Evolutionary conservation across 1,140 invertebrate genomes (phyloP), one percentile per base, ranked within the genome.

Genomic region (Cyrtorhinus lividipennis): DNA sequence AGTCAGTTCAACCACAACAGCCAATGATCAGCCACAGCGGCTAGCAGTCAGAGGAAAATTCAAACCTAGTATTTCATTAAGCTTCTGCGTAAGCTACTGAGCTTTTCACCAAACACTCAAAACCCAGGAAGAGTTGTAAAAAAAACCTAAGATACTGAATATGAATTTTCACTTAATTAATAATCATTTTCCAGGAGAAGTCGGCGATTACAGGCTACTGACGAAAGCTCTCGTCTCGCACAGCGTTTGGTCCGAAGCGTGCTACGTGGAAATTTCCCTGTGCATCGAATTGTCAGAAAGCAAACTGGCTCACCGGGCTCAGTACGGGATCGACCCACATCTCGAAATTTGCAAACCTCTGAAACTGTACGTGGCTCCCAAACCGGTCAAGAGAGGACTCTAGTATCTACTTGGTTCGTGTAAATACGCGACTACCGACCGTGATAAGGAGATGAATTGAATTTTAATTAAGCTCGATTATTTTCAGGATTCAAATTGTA

Each of bases 281-380:
- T 90, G 88, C 18, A 72, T 93, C 25, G 83, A 89, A 20, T 83
- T 92, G 15, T 81, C 83, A 3, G 86, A 87, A 30, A 79, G 80
- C 12, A 76, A 79, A 69, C 75, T 68, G 73, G 73, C 72, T 23
- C 72, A 76, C 3, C 76, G 80, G 46, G 77, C 80, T 64, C 79
- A 82, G 65, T 73, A 75, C 48, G 74, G 78, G 24, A 76, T 77
- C 62, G 78, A 82, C 68, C 80, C 80, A 18, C 77, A 87, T 1
- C 81, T 95, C 63, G 88, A 94, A 69, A 75, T 96, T 1, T 92
- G 91, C 71, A 90, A 90, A 71, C 87, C 92, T 13, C 87, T 92
- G 0, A 88, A 90, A 72, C 83, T 95, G n/a, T 83, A 88, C 25
- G 87, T 95, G 53, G 83, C 85, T 20, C 88, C 90, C 0, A 95